These are phyloP conservation scores for Lepidostoma basale DNA, from an alignment of 1,140 invertebrate genomes.

Conservation along the genomic window DNA sequence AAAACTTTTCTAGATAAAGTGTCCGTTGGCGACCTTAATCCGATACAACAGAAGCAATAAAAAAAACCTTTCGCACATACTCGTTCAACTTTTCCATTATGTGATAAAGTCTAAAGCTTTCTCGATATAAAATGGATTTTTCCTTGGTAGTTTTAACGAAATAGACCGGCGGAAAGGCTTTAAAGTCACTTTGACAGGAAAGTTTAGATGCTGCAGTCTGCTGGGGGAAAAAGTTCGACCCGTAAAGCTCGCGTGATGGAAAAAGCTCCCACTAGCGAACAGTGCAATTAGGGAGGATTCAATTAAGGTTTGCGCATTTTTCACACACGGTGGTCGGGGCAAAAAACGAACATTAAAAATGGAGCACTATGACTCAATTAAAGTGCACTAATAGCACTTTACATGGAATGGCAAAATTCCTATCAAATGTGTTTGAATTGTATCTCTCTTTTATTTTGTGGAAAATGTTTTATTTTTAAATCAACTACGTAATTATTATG, in stretches of 20 bases:
- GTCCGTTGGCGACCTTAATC: too few relatives aligned
- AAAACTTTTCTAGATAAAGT: too few relatives aligned
- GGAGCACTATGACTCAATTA: not conserved
- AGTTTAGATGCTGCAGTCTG: not conserved
- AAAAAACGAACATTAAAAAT: too few relatives aligned
- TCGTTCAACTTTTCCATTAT: not conserved
- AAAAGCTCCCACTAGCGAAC: conserved; percentile 3
- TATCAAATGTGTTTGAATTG: not conserved
- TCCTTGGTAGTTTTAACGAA: not conserved
- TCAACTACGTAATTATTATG: too few relatives aligned
- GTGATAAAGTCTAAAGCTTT: not conserved
- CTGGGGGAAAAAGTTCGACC: conserved; percentile 17
- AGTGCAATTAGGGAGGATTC: conserved; percentile 15
- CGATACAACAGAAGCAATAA: too few relatives aligned
- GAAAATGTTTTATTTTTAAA: too few relatives aligned
- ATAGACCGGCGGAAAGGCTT: not conserved
- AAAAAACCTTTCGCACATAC: not conserved
- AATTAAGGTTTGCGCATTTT: conserved; percentile 6
- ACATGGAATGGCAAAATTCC: not conserved
- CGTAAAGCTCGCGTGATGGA: conserved; percentile 14
- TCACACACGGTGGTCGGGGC: not conserved
- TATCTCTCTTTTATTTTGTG: not conserved
- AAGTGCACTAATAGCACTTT: not conserved
- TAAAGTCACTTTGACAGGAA: not conserved
- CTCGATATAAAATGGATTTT: not conserved